Percentiles rank a stretch among this genome's conserved stretches.
Conservation (phyloP, 2,888 invertebrate genomes). For the Panzeria rudis region DNA sequence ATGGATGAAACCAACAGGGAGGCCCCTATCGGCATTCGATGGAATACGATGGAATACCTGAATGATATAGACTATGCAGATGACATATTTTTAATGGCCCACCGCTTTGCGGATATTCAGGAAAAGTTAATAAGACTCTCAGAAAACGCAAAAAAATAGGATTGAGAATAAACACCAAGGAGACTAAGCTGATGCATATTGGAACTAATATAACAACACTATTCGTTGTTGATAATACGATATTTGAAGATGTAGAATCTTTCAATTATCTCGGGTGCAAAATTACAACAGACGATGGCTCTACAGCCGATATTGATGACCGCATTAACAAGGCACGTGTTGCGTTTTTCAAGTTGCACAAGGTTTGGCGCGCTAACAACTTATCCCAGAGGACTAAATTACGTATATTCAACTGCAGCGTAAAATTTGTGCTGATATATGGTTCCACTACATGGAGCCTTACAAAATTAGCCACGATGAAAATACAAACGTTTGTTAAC, state of each 20-base stretch:
- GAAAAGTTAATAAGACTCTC: not conserved
- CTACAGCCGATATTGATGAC: not conserved
- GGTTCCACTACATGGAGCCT: no score
- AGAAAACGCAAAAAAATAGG: not conserved
- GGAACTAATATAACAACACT: not conserved
- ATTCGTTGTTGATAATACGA: not conserved
- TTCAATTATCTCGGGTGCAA: no score
- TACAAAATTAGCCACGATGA: no score
- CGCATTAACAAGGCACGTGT: not conserved
- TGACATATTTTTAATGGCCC: not conserved
- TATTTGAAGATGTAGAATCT: not conserved
- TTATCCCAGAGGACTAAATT: not conserved
- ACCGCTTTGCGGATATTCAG: no score
- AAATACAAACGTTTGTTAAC: no score
- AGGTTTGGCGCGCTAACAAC: not conserved
- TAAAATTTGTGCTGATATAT: no score
- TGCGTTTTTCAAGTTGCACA: not conserved
- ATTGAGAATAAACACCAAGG: not conserved
- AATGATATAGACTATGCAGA: not conserved
- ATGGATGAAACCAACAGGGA: no score
- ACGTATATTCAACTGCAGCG: no score
- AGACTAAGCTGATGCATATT: not conserved
- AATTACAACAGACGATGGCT: not conserved
- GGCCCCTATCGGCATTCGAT: no score
- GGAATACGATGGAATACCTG: not conserved